Evolutionary conservation across 2,113 vertebrate species (phyloP).

Genomic region (Pollimyrus isidori): DNA sequence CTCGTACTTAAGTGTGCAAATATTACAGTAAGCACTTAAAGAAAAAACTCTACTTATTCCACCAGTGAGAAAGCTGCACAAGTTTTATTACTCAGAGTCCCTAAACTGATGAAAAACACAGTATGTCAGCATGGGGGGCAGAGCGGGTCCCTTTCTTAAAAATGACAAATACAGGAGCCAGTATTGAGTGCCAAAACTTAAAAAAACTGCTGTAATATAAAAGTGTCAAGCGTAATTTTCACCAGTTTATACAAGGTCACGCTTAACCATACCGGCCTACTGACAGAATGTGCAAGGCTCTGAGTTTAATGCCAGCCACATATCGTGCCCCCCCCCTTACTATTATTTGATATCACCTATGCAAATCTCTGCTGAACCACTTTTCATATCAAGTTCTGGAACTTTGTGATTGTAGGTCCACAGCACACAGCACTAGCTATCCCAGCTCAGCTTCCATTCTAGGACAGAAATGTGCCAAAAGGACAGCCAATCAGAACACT

Average conservation of each 20-base stretch:
- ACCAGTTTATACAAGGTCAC: background rate
- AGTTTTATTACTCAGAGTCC: background rate
- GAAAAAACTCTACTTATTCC: background rate
- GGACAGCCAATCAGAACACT: slow-evolving; percentile 15
- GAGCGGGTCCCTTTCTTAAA: background rate
- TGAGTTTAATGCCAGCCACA: background rate
- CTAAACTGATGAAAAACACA: background rate
- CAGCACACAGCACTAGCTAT: background rate
- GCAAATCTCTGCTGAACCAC: background rate
- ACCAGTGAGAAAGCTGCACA: background rate
- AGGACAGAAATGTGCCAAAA: background rate
- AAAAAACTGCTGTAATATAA: background rate
- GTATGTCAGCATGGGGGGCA: background rate
- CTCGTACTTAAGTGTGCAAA: background rate
- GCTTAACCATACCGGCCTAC: background rate
- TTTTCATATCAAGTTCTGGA: background rate
- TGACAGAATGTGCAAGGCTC: background rate
- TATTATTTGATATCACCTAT: background rate
- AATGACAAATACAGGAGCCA: background rate
- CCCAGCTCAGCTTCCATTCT: background rate
- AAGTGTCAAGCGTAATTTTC: background rate
- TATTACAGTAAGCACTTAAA: background rate
- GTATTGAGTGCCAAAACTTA: background rate
- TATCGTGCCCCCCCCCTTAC: background rate
- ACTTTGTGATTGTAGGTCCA: background rate